phyloP scores from a whole-genome alignment of 2,113 vertebrate genomes.

The Camelus bactrianus region DNA sequence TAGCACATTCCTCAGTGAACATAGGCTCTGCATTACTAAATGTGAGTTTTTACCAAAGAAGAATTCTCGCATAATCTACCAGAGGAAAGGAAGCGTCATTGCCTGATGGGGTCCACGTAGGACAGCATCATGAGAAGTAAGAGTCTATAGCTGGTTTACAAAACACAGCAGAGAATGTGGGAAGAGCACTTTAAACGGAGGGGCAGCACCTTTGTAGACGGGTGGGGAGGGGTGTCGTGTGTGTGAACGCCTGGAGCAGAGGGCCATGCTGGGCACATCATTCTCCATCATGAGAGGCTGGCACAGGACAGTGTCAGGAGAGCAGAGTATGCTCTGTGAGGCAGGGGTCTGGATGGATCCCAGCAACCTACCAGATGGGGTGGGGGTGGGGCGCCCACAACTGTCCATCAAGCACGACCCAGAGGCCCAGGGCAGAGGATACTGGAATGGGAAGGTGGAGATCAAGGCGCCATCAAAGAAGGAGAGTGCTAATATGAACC shows the following conservation, averaged over 20 bases:
- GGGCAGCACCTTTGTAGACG: not conserved
- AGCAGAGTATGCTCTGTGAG: not conserved
- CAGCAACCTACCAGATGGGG: conserved; percentile 75
- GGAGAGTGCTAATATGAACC: conserved; percentile 52
- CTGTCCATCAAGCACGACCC: conserved; percentile 70
- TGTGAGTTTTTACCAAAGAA: too few species aligned
- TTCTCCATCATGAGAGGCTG: conserved; percentile 57
- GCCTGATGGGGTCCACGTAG: not conserved
- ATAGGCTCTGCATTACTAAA: too few species aligned
- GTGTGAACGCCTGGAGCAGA: conserved; percentile 32
- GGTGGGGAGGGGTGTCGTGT: not conserved
- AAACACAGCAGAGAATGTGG: fast-evolving
- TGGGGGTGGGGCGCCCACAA: not conserved
- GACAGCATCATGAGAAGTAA: not conserved
- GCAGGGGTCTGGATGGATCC: conserved; percentile 56
- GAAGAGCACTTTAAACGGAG: fast-evolving
- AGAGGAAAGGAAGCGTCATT: not conserved
- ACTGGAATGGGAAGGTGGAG: conserved; percentile 61
- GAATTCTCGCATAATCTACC: too few species aligned
- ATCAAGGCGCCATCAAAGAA: not conserved
- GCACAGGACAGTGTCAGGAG: not conserved
- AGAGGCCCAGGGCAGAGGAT: conserved; percentile 60
- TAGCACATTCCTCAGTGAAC: too few species aligned
- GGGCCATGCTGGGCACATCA: conserved; percentile 58
- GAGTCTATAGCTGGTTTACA: not conserved